A percentile compares a stretch with the other conserved stretches of the same genome.
Conservation (phyloP, 2,113 vertebrate genomes). For the Pteropus alecto region DNA sequence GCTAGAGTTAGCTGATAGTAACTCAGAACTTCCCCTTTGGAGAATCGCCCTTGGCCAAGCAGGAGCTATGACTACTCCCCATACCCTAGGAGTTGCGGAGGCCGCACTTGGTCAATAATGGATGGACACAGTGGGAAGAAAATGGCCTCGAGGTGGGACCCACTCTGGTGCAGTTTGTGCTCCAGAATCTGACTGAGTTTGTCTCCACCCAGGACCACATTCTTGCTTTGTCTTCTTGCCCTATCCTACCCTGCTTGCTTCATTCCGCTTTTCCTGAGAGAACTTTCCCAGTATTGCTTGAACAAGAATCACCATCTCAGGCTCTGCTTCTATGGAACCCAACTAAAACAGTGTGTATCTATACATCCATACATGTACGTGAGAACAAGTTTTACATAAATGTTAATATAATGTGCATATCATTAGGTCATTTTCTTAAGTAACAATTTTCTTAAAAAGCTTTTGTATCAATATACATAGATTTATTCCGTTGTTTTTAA, state of each 20-base stretch:
- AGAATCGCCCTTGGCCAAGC: neutral
- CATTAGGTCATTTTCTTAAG: neutral
- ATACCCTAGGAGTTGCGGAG: no score
- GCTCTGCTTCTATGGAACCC: neutral
- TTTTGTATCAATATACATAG: neutral
- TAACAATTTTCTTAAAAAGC: neutral
- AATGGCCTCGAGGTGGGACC: neutral
- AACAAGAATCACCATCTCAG: neutral
- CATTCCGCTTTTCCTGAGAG: neutral
- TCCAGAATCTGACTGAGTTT: neutral
- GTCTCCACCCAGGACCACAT: neutral
- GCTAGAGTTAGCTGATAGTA: neutral
- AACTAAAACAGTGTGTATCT: neutral
- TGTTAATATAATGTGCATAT: neutral
- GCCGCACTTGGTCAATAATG: neutral
- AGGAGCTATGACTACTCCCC: neutral
- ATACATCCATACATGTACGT: neutral
- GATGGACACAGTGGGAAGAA: neutral
- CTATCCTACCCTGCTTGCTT: neutral
- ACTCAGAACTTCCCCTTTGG: neutral
- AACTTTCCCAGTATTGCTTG: neutral
- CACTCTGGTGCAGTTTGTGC: neutral
- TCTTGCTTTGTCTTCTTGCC: neutral
- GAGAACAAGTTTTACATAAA: neutral
- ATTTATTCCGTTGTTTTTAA: constrained; percentile 5